phyloP scores from a whole-genome alignment of 1,140 invertebrate species.

The Heliconius hewitsoni region DNA sequence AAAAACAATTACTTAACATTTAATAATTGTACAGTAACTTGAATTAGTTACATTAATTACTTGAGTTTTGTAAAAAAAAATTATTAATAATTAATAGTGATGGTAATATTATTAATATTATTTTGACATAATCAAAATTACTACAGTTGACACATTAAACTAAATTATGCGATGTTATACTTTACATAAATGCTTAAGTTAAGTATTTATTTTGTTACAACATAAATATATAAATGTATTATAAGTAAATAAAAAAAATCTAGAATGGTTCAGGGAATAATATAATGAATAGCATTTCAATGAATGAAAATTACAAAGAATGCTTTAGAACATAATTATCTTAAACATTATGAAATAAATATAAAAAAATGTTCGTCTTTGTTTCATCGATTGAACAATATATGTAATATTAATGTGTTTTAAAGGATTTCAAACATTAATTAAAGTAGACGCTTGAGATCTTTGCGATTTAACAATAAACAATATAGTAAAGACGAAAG shows the following conservation, averaged over 20 bases:
- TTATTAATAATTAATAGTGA: background rate
- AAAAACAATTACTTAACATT: background rate
- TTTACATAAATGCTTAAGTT: constrained; percentile 7
- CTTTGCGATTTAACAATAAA: constrained; percentile 5
- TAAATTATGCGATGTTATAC: constrained; percentile 1
- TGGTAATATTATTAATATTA: background rate
- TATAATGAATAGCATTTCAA: background rate
- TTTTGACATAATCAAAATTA: background rate
- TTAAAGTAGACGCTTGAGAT: constrained; percentile 2
- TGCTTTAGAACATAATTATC: background rate
- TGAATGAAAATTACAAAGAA: background rate
- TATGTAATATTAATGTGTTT: background rate
- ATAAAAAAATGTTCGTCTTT: background rate
- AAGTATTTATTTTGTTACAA: constrained; percentile 4
- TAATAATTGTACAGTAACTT: background rate
- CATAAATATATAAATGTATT: constrained; percentile 3
- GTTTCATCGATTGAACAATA: background rate
- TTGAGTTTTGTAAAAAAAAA: background rate
- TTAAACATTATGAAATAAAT: background rate
- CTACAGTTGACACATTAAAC: background rate
- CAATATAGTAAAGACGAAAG: background rate
- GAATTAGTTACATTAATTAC: background rate
- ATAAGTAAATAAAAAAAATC: background rate
- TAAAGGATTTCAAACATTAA: background rate
- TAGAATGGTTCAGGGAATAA: background rate